These are phyloP conservation scores for Cranoglanis bouderius DNA, from an alignment of 2,113 vertebrate genomes.

Conservation along the genomic window DNA sequence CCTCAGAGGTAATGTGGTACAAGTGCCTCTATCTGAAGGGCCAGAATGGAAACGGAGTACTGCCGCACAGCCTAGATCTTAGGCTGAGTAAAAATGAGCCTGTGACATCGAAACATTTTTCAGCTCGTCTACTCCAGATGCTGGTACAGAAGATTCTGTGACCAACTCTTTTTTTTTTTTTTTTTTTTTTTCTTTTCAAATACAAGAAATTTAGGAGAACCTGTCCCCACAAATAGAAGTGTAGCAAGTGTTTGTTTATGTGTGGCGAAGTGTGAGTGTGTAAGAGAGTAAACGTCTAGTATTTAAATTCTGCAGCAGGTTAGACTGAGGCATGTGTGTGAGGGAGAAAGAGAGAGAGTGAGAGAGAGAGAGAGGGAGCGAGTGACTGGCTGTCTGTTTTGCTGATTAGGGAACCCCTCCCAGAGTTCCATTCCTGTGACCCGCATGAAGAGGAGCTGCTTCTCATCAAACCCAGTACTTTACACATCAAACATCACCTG, in stretches of 20 bases:
- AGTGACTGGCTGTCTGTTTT: conserved; percentile 34
- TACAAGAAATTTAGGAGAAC: background rate
- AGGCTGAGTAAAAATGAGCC: conserved; percentile 43
- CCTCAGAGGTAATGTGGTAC: background rate
- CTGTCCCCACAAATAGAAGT: background rate
- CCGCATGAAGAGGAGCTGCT: conserved; percentile 55
- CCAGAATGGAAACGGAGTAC: background rate
- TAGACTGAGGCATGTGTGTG: conserved; percentile 13
- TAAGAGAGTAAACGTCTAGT: background rate
- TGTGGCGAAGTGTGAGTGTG: background rate
- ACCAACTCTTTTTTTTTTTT: background rate
- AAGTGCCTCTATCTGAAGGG: background rate
- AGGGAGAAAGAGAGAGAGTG: background rate
- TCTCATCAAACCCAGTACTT: conserved; percentile 56
- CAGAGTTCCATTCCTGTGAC: conserved; percentile 56
- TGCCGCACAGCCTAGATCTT: conserved; percentile 16
- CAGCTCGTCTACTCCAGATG: conserved; percentile 43
- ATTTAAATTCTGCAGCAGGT: background rate
- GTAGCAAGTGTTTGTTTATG: background rate
- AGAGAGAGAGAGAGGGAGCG: background rate
- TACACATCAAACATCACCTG: conserved; percentile 62
- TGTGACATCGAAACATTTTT: conserved; percentile 49
- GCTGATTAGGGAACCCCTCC: conserved; percentile 46
- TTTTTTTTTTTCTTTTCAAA: background rate
- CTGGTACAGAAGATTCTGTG: conserved; percentile 28